Base-by-base conservation (phyloP, 2,797 vertebrate species). In the Pagetopsis macropterus region DNA sequence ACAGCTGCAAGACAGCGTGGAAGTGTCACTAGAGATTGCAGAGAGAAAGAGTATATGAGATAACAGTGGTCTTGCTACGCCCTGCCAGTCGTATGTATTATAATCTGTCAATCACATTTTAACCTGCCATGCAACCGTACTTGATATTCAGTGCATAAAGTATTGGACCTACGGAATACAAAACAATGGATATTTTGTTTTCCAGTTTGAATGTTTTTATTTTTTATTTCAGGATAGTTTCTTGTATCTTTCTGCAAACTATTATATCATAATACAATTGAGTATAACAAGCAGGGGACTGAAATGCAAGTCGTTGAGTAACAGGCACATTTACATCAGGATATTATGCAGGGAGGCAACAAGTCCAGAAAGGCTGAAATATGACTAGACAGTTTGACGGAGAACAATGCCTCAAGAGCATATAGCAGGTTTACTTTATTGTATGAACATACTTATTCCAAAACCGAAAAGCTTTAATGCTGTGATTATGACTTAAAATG, bases 41-140 rank as follows among this genome's bases (percentile, higher is more conserved):
- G 77, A 56, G 64, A 61, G 75, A 85, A 74, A 78, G 78, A 70
- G 57, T 56, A 70, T 61, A 37, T 48, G 75, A 88, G 88, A 93
- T 89, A 92, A 78, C 17, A 19, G 78, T 55, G 71, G 85, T 84
- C 75, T 88, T 4, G 44, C 69, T 65, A 65, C 60, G 79, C 84
- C 48, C 70, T 56, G 78, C 71, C 72, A 72, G 77, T 33, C 31
- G 27, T 55, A 19, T 90, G 91, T 93, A 89, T 88, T 89, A 92
- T 93, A 83, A 41, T 51, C 57, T 81, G 89, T 91, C 91, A 88
- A 59, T 91, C 89, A 85, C 55, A 59, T 5, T 77, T 59, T 75
- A 74, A 83, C 74, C 82, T 56, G 50, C 41, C 15, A 7, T 78
- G 72, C 43, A 64, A 61, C 50, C 52, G 27, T 16, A 67, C 70